Base-by-base conservation (phyloP, 2,888 invertebrate genomes). In the Anagyrus pseudococci region DNA sequence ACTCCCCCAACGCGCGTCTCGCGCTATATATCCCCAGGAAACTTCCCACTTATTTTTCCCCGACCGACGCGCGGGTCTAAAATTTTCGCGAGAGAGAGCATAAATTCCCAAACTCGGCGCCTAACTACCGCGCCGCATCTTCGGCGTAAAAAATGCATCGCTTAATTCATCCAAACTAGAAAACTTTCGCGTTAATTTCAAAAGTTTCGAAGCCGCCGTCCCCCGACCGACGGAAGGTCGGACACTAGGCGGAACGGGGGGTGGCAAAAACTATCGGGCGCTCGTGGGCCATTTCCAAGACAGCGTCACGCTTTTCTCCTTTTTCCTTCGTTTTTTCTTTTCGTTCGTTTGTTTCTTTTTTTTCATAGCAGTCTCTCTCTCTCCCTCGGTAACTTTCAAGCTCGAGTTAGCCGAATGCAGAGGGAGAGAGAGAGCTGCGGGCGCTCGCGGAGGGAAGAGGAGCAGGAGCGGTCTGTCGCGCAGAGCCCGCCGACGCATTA, bases 401-500 rank as follows among this genome's bases (percentile, higher is more conserved):
- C 37, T 10, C 23, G 25, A n/a, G n/a, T n/a, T n/a, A n/a, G n/a
- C n/a, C 22, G 60, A 52, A 25, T 52, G 43, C 48, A 29, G 4
- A 10, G 4, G 29, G 10, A 10, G 10, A n/a, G n/a, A 7, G 29
- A 29, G 29, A 29, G 29, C 29, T 29, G 19, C 44, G 52, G 13
- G 17, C 20, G 22, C 44, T 47, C 25, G 17, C 22, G 43, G 15
- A 0, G 46, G 33, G 40, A 19, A 53, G 2, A 17, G 10, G 22
- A 46, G 46, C 46, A 10, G 13, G n/a, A n/a, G n/a, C 41, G 49
- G 19, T 19, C 6, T 4, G 22, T 41, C 15, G 13, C 23, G 43
- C 20, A 1, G 44, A 40, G 40, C 54, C 46, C 1, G 25, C 69
- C 65, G 67, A 67, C 72, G 71, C 68, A 69, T 70, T 72, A 71